Evolutionary conservation across 2,113 vertebrate species (phyloP), one percentile per base, ranked within the genome.

Genomic region (Oryzias javanicus): DNA sequence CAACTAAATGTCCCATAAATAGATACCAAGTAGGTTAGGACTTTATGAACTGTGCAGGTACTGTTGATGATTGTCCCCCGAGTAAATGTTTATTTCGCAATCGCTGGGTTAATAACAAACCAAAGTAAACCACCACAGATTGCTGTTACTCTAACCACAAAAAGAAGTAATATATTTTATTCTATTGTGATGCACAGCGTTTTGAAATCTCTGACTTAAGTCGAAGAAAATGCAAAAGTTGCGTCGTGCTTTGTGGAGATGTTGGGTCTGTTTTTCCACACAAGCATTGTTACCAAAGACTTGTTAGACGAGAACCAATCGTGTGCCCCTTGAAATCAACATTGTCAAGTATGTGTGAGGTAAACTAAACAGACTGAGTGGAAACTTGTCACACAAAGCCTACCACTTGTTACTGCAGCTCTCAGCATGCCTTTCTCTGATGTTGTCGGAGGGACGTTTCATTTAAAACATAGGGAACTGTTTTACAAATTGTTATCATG

Each of bases 41-140:
- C 45, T 64, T 62, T 55, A 46, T 45, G 45, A n/a, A 47, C 47
- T 0, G 0, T 57, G 58, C 27, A 61, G 76, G 54, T 67, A 49
- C 49, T 72, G 56, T 74, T 83, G 72, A 85, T 84, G 78, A 89
- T 85, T 87, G 74, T 42, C 70, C 42, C 48, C 57, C 2, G 58
- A 70, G 67, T 74, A 83, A 86, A 2, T 27, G 63, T 17, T 71
- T 53, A 71, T 89, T 87, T 79, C 85, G 76, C 85, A 82, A 88
- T 68, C 54, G 25, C 51, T 50, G 68, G 66, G 85, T 90, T 89
- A 91, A 88, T 91, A 67, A 86, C 81, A 72, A 86, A 81, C 88
- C 49, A 59, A 44, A 64, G 59, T 59, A 77, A 35, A 60, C 70
- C 65, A 58, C 73, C 61, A 69, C 51, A 4, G 60, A 22, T 29